Base-by-base conservation (phyloP, 2,113 vertebrate species). In the Donacobius atricapilla region DNA sequence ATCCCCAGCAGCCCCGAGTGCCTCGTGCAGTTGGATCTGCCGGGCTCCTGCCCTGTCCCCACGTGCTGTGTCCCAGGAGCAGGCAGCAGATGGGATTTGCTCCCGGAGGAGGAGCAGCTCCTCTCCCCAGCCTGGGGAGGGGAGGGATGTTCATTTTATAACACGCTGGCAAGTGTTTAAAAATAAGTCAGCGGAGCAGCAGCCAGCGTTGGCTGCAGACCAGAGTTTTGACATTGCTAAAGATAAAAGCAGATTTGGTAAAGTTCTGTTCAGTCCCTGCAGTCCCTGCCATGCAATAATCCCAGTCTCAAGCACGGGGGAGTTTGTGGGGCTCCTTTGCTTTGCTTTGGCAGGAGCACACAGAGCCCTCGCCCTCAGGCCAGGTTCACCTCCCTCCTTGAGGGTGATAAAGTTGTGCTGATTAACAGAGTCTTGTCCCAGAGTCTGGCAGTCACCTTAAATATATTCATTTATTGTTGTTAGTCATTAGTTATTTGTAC, bases 21-120 rank as follows among this genome's bases (percentile, higher is more conserved):
- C 61, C 45, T 21, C 0, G 2, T 47, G 69, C 61, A 25, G 45
- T 22, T 8, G 54, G 66, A 20, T 37, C n/a, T 0, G 0, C 8
- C 31, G 11, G 37, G 28, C 50, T 8, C 51, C n/a, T 53, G 40
- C 69, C 69, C 7, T 18, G 33, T 17, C 25, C 25, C 22, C 68
- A 7, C 5, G 23, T 53, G 66, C 45, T 16, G 56, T 44, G 77
- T 72, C 56, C 69, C 65, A 13, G 37, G 24, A 53, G 23, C 10
- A 39, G 40, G 35, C 50, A 93, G 42, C 75, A 85, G 85, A 44
- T 64, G 79, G 58, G 68, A 17, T 90, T 37, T 69, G 51, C 40
- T 77, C 31, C 85, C 11, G 4, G 22, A 51, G 27, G 48, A 71
- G 83, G 31, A 33, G 37, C 48, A 79, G 61, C 69, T 83, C 64